A percentile compares a stretch with the other conserved stretches of the same genome.
phyloP scores from a whole-genome alignment of 64 coral and sea anemone genomes.

The Orbicella faveolata region DNA sequence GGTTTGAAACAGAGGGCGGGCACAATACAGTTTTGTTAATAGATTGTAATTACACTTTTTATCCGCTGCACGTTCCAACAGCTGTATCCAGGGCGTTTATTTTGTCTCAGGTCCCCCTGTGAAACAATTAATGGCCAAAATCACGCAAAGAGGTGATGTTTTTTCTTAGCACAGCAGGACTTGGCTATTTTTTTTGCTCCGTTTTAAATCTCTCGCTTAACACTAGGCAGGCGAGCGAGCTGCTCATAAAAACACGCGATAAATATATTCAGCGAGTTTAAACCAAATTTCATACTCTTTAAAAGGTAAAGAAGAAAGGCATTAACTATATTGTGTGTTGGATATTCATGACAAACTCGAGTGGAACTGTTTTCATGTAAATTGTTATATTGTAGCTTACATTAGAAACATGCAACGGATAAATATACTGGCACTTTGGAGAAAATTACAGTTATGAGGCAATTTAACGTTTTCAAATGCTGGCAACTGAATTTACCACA shows the following conservation, averaged over 20 bases:
- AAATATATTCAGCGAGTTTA: background rate
- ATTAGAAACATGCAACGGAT: slow-evolving; percentile 27
- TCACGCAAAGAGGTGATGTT: too few species aligned
- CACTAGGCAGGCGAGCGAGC: too few species aligned
- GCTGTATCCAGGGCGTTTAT: background rate
- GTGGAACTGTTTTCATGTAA: background rate
- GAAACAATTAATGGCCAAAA: background rate
- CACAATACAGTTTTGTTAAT: background rate
- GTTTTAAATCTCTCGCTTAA: too few species aligned
- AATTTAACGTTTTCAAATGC: background rate
- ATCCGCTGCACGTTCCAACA: background rate
- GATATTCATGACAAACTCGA: background rate
- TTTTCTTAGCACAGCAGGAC: too few species aligned
- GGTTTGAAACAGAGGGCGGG: background rate
- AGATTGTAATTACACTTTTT: background rate
- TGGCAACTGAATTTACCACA: background rate
- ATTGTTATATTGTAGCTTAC: background rate
- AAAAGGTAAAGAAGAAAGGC: background rate
- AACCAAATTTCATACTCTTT: background rate
- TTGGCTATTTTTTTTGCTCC: too few species aligned
- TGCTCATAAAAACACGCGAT: background rate
- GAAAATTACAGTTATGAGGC: background rate
- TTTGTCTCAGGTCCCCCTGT: background rate
- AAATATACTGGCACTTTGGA: background rate
- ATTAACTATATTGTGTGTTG: background rate